These are phyloP conservation scores for Anthopleura sola DNA, from an alignment of 64 coral and sea anemone species.

Conservation along the genomic window DNA sequence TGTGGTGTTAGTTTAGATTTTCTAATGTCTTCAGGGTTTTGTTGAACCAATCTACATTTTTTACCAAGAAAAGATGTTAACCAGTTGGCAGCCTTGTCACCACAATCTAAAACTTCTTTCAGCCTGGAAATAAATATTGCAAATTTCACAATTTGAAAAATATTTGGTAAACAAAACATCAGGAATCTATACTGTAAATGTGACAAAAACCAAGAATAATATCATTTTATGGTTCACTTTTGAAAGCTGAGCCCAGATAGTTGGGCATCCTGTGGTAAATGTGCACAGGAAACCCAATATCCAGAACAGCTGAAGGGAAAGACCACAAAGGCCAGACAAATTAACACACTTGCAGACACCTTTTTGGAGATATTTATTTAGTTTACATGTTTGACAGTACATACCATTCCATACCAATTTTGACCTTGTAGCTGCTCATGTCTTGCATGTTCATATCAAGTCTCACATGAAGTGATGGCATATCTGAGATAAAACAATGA, in stretches of 20 bases:
- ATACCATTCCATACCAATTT: not conserved
- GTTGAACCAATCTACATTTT: conserved; percentile 74
- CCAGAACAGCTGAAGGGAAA: not conserved
- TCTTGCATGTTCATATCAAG: not conserved
- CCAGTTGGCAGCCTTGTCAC: conserved; percentile 77
- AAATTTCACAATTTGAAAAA: not conserved
- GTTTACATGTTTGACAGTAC: not conserved
- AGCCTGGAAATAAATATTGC: conserved; percentile 2
- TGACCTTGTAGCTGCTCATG: not conserved
- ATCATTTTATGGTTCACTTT: not conserved
- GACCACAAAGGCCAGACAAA: not conserved
- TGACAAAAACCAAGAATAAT: not conserved
- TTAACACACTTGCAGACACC: not conserved
- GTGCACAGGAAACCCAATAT: not conserved
- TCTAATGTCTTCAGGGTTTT: conserved; percentile 50
- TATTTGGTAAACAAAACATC: too few relatives aligned
- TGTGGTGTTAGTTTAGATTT: conserved; percentile 28
- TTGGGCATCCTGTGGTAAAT: not conserved
- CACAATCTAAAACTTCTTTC: conserved; percentile 67
- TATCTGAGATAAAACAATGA: not conserved
- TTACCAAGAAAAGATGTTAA: conserved; percentile 64
- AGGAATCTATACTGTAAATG: too few relatives aligned
- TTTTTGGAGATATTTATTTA: too few relatives aligned
- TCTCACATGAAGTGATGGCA: not conserved
- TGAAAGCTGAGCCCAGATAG: not conserved